Percentiles rank a stretch among this genome's conserved stretches.
phyloP scores from a whole-genome alignment of 2,113 vertebrate genomes.

The Callorhinus ursinus region DNA sequence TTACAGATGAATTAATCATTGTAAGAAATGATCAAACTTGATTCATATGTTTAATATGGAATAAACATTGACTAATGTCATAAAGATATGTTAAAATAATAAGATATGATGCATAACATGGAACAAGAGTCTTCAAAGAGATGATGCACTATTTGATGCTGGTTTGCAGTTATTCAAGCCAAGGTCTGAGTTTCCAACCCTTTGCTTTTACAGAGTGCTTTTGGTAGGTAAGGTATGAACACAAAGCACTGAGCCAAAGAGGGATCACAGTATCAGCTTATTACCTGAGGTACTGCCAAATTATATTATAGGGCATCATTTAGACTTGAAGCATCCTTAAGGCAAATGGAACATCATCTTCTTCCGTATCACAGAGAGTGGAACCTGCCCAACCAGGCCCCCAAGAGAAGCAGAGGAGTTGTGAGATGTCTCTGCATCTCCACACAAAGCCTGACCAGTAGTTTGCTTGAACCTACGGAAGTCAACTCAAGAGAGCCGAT shows the following conservation, averaged over 20 bases:
- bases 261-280: not conserved
- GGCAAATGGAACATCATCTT: not conserved
- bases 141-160: not conserved
- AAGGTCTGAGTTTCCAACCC: not conserved
- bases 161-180: not conserved
- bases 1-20: slow-evolving; percentile 33
- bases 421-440: not conserved
- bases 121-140: not conserved
- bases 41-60: slow-evolving; percentile 53
- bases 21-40: slow-evolving; percentile 74
- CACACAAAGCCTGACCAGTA: too few relatives aligned
- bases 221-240: not conserved
- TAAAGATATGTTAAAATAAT: slow-evolving; percentile 34
- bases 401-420: not conserved
- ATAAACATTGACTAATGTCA: slow-evolving; percentile 66
- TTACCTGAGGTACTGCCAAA: not conserved
- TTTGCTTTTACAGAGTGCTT: not conserved
- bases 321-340: not conserved
- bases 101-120: not conserved
- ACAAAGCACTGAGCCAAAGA: not conserved
- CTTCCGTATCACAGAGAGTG: not conserved
- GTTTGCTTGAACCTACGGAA: not conserved
- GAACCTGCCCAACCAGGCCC: not conserved
- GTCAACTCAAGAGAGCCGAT: not conserved
- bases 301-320: not conserved